Percentiles rank a stretch among this genome's conserved stretches.
phyloP scores from a whole-genome alignment of 2,797 vertebrate species.

The Discoglossus pictus region DNA sequence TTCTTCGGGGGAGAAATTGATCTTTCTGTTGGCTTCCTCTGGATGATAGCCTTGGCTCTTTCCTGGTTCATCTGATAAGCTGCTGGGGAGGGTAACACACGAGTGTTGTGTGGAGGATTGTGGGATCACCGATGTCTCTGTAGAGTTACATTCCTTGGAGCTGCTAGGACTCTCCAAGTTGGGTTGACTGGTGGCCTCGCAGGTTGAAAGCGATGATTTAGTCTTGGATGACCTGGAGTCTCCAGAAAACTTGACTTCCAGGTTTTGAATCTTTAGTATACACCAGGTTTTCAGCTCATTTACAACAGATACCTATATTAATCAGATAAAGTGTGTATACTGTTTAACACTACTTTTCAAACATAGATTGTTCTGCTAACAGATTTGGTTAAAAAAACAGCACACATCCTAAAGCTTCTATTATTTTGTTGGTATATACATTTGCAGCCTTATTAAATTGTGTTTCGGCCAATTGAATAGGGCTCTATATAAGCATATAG shows the following conservation, averaged over 20 bases:
- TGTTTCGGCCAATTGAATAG: too few species aligned
- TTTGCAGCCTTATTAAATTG: too few species aligned
- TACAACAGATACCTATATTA: constrained; percentile 79
- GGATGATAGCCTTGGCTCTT: constrained; percentile 48
- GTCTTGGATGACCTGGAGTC: constrained; percentile 70
- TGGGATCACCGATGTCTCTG: constrained; percentile 34
- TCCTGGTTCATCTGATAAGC: constrained; percentile 52
- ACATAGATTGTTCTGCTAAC: too few species aligned
- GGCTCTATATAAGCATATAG: too few species aligned
- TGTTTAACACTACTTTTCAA: too few species aligned
- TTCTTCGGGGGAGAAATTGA: constrained; percentile 51
- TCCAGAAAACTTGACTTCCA: constrained; percentile 81
- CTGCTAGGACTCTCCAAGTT: constrained; percentile 53
- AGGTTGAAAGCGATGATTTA: constrained; percentile 72
- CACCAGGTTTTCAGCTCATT: constrained; percentile 95
- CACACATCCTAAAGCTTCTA: too few species aligned
- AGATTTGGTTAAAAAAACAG: too few species aligned
- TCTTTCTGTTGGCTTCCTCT: constrained; percentile 66
- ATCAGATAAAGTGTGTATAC: constrained; percentile 51
- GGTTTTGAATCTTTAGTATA: constrained; percentile 87
- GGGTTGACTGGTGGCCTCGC: constrained; percentile 68
- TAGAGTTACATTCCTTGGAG: constrained; percentile 52
- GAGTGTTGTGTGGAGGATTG: constrained; percentile 62
- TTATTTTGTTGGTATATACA: too few species aligned
- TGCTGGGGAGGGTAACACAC: constrained; percentile 55